Evolutionary conservation across 2,888 invertebrate species (phyloP), one percentile per base, ranked within the genome.

Genomic region (Harmothoe impar): DNA sequence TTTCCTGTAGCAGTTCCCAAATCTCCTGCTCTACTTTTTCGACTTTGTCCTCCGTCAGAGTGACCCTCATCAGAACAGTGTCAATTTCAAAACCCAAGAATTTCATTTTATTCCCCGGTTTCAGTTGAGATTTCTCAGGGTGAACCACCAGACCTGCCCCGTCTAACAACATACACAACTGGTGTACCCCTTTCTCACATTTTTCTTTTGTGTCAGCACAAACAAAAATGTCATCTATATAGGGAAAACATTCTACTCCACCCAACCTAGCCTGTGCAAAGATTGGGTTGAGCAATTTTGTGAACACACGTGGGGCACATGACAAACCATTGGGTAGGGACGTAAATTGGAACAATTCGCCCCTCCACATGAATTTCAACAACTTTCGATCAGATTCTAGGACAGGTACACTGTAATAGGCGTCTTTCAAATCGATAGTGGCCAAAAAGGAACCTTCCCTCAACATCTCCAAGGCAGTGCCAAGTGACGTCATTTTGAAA

Each of bases 231-330:
- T 84, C 84, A 84, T 84, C 84, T 43, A 84, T 35, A 43, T 51
- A 43, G 0, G 0, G n/a, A 20, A 84, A 84, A 43, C 84, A 25
- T n/a, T 33, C 10, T 23, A 25, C 31, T 1, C 56, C 54, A 52
- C 52, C 17, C 7, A 52, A 5, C 31, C 88, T 17, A 23, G 52
- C 31, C 15, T 52, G 0, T 15, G 88, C 54, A 29, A 43, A 88
- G 0, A 56, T 3, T 20, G 88, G 88, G 25, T 23, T 88, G 0
- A 88, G 88, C n/a, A 88, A n/a, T 56, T 88, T 88, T 15, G 88
- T 88, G 33, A 88, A 88, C 3, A 31, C 1, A 1, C 56, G 25
- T 20, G 88, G 88, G 1, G 88, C 88, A 56, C 88, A 88, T 3
- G 56, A 15, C 10, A 88, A 23, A 31, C 88, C 88, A n/a, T 54